phyloP scores from a whole-genome alignment of 1,140 invertebrate genomes.

The Caenorhabditis latens region DNA sequence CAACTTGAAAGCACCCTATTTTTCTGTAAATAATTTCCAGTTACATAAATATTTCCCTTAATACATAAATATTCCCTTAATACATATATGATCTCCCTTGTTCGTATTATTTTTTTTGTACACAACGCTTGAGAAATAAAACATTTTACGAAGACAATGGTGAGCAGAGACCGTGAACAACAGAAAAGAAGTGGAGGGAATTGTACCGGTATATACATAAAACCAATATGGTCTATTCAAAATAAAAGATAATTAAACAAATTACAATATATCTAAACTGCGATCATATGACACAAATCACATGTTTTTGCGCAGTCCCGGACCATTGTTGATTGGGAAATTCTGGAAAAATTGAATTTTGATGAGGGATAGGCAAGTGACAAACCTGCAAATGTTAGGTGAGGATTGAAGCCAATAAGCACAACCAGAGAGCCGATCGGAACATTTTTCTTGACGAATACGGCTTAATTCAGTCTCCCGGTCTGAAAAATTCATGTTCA shows the following conservation, averaged over 20 bases:
- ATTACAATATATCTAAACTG: constrained; percentile 11
- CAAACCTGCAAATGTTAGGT: constrained; percentile 56
- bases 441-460: constrained; percentile 23
- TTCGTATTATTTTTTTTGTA: neutral
- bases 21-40: constrained; percentile 7
- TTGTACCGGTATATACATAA: constrained; percentile 30
- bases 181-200: neutral
- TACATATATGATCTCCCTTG: neutral
- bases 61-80: neutral
- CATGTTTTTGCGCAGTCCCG: constrained; percentile 60
- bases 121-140: neutral
- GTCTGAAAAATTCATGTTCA: neutral
- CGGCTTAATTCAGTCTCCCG: constrained; percentile 40
- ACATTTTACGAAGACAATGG: neutral
- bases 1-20: neutral
- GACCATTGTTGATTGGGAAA: constrained; percentile 54
- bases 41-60: neutral
- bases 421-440: constrained; percentile 25
- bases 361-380: no score
- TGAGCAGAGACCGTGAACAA: neutral
- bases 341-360: constrained; percentile 14
- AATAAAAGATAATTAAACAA: neutral
- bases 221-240: constrained; percentile 38
- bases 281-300: constrained; percentile 60
- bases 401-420: constrained; percentile 36